A percentile compares a stretch with the other conserved stretches of the same genome.
Conservation (phyloP, 2,888 invertebrate species). For the Euclidia mi region DNA sequence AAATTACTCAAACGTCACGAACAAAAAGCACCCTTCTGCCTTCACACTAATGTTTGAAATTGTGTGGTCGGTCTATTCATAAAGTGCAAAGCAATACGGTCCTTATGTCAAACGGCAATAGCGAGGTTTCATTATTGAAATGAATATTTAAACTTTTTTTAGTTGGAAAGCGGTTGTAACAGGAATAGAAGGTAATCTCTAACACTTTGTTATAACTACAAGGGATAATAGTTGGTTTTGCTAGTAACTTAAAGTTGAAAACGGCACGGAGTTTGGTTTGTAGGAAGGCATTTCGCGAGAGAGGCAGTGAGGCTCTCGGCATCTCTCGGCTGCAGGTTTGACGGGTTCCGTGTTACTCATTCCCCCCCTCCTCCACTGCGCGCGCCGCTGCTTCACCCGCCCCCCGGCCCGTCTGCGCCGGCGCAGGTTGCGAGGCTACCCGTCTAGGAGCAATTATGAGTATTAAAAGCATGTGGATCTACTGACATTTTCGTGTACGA, state of each 20-base stretch:
- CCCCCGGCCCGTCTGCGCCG: conserved; percentile 68
- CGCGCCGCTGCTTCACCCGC: conserved; percentile 47
- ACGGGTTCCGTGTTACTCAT: conserved; percentile 88
- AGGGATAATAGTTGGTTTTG: conserved; percentile 38
- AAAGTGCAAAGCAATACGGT: conserved; percentile 72
- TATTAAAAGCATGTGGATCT: conserved; percentile 59
- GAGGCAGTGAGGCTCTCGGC: conserved; percentile 68
- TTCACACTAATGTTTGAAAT: conserved; percentile 29
- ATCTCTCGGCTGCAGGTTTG: conserved; percentile 80
- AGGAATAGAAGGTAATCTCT: conserved; percentile 73
- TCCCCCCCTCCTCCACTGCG: conserved; percentile 57
- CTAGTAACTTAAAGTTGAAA: conserved; percentile 43
- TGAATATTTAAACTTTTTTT: conserved; percentile 74
- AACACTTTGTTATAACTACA: conserved; percentile 29
- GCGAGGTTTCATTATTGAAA: conserved; percentile 77
- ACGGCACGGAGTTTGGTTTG: conserved; percentile 36
- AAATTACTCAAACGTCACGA: conserved; percentile 34
- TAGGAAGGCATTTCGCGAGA: conserved; percentile 81
- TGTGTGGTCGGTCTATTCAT: conserved; percentile 14
- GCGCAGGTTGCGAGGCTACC: conserved; percentile 63
- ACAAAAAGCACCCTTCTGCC: conserved; percentile 35
- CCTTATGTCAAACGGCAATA: conserved; percentile 77
- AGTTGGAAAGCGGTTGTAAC: conserved; percentile 71
- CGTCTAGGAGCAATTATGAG: conserved; percentile 66
- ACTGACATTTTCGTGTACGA: conserved; percentile 46